These are phyloP conservation scores for Ophraella communa DNA, from an alignment of 2,888 invertebrate genomes.

Conservation along the genomic window DNA sequence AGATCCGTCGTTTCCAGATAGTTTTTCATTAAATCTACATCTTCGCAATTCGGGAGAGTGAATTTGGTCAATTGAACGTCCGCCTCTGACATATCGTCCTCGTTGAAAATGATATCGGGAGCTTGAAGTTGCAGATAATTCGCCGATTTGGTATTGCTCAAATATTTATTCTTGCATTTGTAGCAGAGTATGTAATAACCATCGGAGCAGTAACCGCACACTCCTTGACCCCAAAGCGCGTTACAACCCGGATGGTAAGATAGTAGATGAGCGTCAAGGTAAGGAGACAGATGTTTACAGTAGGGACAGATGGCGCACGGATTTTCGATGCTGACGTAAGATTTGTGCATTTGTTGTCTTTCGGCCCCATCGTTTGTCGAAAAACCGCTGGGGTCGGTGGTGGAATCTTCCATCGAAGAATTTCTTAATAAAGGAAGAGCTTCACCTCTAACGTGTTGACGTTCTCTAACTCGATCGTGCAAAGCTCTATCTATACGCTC, in stretches of 20 bases:
- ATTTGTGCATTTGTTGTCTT: constrained; percentile 7
- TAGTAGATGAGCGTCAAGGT: constrained; percentile 61
- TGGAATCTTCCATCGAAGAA: constrained; percentile 26
- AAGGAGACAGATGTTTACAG: constrained; percentile 59
- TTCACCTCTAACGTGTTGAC: constrained; percentile 61
- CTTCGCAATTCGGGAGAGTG: constrained; percentile 49
- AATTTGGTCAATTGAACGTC: constrained; percentile 51
- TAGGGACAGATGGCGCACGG: constrained; percentile 51
- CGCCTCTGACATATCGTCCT: constrained; percentile 53
- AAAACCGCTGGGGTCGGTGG: constrained; percentile 18
- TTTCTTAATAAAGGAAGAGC: constrained; percentile 55
- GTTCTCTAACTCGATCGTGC: constrained; percentile 49
- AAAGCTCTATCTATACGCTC: constrained; percentile 44
- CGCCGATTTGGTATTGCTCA: constrained; percentile 37
- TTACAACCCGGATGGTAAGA: constrained; percentile 66
- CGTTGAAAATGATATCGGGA: constrained; percentile 58
- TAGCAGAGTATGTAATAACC: constrained; percentile 63
- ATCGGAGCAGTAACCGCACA: constrained; percentile 58
- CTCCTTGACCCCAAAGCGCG: constrained; percentile 60
- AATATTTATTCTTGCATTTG: constrained; percentile 62
- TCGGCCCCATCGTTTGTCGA: constrained; percentile 15
- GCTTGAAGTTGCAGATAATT: constrained; percentile 48
- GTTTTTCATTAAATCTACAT: constrained; percentile 50
- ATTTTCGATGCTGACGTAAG: constrained; percentile 40
- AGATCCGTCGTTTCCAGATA: constrained; percentile 57